A percentile compares a stretch with the other conserved stretches of the same genome.
These are phyloP conservation scores for Cantharis flavilabris DNA, from an alignment of 2,888 invertebrate species.

Conservation along the genomic window DNA sequence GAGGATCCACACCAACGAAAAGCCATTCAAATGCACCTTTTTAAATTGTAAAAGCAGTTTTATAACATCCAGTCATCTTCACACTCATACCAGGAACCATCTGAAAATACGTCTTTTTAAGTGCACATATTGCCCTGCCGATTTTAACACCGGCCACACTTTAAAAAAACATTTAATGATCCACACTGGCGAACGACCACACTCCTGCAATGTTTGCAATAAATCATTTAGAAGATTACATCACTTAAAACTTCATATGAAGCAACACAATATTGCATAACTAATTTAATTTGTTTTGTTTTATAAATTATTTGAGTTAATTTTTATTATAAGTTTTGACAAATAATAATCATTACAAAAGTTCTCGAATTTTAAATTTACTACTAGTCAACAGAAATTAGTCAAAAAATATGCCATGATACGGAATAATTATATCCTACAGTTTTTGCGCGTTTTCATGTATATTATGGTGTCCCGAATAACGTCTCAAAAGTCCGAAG, in stretches of 20 bases:
- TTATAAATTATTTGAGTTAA: neutral
- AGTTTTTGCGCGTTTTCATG: too few relatives aligned
- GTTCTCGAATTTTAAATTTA: neutral
- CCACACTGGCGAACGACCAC: neutral
- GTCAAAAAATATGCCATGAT: too few relatives aligned
- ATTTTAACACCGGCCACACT: neutral
- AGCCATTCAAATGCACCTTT: neutral
- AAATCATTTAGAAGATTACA: neutral
- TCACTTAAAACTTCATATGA: neutral
- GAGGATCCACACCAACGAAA: neutral
- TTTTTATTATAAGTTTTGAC: neutral
- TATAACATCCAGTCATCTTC: neutral
- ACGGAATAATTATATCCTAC: too few relatives aligned
- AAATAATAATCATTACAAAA: neutral
- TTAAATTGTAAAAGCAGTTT: neutral
- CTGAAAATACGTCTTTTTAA: neutral
- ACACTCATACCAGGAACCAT: neutral
- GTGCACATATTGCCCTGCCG: neutral
- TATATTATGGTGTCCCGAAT: too few relatives aligned
- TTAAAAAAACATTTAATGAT: neutral
- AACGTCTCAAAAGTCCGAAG: too few relatives aligned
- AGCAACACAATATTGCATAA: neutral
- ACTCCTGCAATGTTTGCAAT: neutral
- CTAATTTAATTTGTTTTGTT: neutral
- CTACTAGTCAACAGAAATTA: too few relatives aligned